A percentile compares a stretch with the other conserved stretches of the same genome.
Conservation (phyloP, 92 coral and sea anemone genomes). For the Paragorgia papillata region DNA sequence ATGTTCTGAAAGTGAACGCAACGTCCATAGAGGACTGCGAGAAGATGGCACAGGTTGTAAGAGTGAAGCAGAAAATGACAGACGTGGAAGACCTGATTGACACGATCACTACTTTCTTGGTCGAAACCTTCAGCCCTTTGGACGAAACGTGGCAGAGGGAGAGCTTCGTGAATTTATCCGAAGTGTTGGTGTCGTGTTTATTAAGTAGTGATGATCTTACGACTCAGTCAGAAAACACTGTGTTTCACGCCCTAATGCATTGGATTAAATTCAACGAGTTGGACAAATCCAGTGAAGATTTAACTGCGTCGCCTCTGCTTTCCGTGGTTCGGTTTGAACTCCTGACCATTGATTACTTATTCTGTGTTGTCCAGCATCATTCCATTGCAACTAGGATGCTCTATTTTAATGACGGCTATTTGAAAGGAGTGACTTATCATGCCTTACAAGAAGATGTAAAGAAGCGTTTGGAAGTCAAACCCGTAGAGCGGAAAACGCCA, state of each 20-base stretch:
- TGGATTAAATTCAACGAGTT: conserved; percentile 47
- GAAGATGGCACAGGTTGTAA: background rate
- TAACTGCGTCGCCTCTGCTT: too few relatives aligned
- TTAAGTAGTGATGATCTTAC: conserved; percentile 50
- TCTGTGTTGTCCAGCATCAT: background rate
- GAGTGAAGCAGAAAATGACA: conserved; percentile 9
- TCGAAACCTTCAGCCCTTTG: conserved; percentile 76
- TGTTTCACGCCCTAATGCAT: conserved; percentile 81
- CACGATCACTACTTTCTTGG: conserved; percentile 43
- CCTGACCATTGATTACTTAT: background rate
- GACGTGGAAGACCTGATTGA: background rate
- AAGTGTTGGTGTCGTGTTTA: background rate
- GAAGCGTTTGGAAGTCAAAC: background rate
- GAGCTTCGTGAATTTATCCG: conserved; percentile 42
- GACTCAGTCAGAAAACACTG: conserved; percentile 88
- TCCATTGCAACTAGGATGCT: background rate
- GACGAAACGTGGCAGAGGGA: conserved; percentile 86
- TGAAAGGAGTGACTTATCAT: background rate
- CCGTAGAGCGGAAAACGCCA: background rate
- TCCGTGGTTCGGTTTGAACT: conserved; percentile 5
- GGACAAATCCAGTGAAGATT: too few relatives aligned
- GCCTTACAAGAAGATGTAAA: background rate
- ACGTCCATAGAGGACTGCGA: background rate
- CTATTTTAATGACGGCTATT: background rate
- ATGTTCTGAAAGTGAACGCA: background rate